Evolutionary conservation across 2,113 vertebrate species (phyloP), one percentile per base, ranked within the genome.

Genomic region (Tragelaphus strepsiceros): DNA sequence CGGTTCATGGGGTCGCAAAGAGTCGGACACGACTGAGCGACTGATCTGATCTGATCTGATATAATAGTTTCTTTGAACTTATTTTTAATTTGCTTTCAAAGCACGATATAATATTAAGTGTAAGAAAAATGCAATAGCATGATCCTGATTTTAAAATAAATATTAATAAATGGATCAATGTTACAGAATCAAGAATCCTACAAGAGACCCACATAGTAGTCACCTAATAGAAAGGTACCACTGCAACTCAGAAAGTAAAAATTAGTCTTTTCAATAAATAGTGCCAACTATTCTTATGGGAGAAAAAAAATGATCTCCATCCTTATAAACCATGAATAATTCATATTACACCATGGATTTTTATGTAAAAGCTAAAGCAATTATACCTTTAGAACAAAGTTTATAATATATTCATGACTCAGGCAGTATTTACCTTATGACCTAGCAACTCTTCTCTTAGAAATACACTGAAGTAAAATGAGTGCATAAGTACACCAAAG

Each of bases 51-150:
- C n/a, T n/a, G n/a, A n/a, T n/a, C n/a, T n/a, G n/a, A n/a, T n/a
- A 15, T 43, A 88, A 62, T 19, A 64, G n/a, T 58, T 87, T 3
- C 88, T 84, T 58, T 53, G 43, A 17, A 58, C 35, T 77, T 77
- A 77, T 89, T 93, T 85, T 94, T 62, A 84, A 89, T 77, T 77
- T 93, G 96, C 93, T 95, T 93, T 53, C 89, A 32, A 96, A 92
- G 71, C 78, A 90, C 24, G 26, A 80, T 10, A 5, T 51, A 77
- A 91, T 53, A 86, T 21, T 93, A 74, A 93, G 9, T 89, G 5
- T 35, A 94, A 94, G 61, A 74, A 88, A 94, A 78, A 53, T 28
- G 58, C 87, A 58, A 87, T 84, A 90, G n/a, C 61, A 86, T 61
- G 30, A 88, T 77, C 3, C 56, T 61, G 61, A 92, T 28, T 86